Conservation (phyloP, 1,140 invertebrate species). For the Apis florea region DNA sequence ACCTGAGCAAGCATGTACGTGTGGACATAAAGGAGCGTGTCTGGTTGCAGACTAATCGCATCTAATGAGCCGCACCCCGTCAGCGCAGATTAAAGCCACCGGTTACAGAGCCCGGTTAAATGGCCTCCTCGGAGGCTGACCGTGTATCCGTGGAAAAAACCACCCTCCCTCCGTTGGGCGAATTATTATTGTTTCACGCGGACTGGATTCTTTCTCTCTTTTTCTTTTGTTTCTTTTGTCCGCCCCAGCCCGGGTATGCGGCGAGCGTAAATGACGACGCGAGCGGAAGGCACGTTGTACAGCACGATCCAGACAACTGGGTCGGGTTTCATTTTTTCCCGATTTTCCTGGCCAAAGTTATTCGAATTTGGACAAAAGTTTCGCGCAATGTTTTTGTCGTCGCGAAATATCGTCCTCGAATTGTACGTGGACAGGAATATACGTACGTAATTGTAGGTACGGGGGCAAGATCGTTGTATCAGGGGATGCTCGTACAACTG, state of each 20-base stretch:
- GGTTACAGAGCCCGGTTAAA: conserved; percentile 52
- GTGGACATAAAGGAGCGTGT: conserved; percentile 58
- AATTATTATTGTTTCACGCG: conserved; percentile 32
- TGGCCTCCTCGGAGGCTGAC: conserved; percentile 48
- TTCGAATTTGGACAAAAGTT: no score
- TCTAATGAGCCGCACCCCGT: conserved; percentile 70
- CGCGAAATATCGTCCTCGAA: no score
- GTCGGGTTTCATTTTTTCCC: no score
- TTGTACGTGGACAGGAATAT: no score
- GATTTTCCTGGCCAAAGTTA: no score
- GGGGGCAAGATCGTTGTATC: no score
- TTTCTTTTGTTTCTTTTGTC: neutral
- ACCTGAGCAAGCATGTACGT: conserved; percentile 30
- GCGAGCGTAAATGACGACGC: neutral
- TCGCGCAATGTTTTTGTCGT: no score
- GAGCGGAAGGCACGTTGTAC: no score
- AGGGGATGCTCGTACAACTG: no score
- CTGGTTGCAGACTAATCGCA: conserved; percentile 67
- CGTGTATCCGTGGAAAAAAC: no score
- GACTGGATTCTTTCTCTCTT: neutral
- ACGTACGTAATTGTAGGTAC: no score
- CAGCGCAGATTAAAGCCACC: conserved; percentile 68
- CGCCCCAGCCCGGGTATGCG: neutral
- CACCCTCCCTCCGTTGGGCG: neutral
- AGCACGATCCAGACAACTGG: no score